Percentiles rank a stretch among this genome's conserved stretches.
phyloP scores from a whole-genome alignment of 1,140 invertebrate species.

The Neuroterus valhalla region DNA sequence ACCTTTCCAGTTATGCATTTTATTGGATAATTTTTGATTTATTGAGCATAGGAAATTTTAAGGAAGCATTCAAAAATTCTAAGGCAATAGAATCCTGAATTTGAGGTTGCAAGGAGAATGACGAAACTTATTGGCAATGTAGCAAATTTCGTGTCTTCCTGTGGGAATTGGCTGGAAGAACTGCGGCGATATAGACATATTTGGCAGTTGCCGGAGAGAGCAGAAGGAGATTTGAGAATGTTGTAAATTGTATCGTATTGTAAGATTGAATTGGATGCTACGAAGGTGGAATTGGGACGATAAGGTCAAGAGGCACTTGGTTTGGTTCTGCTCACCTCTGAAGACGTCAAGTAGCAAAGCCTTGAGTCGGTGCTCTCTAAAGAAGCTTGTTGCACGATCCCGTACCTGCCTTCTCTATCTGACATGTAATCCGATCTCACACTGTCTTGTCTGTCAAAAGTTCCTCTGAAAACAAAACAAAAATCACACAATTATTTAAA shows the following conservation, averaged over 20 bases:
- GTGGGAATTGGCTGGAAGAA: no score
- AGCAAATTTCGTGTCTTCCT: no score
- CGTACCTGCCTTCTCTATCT: constrained; percentile 87
- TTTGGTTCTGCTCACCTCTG: constrained; percentile 86
- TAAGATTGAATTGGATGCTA: constrained; percentile 41
- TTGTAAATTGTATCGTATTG: constrained; percentile 41
- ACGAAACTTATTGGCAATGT: no score
- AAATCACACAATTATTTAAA: not conserved
- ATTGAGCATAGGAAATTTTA: no score
- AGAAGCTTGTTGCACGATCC: constrained; percentile 94
- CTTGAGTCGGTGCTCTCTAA: constrained; percentile 94
- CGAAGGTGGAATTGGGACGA: constrained; percentile 58
- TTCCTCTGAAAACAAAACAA: constrained; percentile 78
- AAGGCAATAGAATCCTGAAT: no score
- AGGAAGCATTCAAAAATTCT: no score
- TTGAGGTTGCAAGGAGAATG: no score
- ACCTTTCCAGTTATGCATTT: no score
- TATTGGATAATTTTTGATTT: no score
- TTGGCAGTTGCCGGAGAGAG: no score
- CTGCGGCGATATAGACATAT: no score
- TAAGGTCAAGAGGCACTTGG: constrained; percentile 64
- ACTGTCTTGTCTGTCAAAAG: constrained; percentile 93
- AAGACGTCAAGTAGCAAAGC: constrained; percentile 94
- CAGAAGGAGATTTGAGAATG: constrained; percentile 35
- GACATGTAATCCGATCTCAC: constrained; percentile 92